These are phyloP conservation scores for Rhabdomys pumilio DNA, from an alignment of 2,797 vertebrate genomes.

Conservation along the genomic window DNA sequence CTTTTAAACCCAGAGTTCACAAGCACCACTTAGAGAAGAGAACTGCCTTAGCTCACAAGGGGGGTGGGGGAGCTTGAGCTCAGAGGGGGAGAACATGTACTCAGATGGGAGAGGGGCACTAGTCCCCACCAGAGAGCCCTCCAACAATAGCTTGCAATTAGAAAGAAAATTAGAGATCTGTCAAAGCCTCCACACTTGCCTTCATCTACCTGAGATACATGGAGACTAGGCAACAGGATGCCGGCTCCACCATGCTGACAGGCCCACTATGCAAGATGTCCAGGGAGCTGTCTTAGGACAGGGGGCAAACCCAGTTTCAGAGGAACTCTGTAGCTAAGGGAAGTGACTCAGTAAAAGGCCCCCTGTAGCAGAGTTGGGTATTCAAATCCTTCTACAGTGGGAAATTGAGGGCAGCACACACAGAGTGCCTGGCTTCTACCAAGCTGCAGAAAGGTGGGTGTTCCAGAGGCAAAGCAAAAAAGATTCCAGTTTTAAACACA, in stretches of 20 bases:
- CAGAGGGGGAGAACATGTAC: neutral
- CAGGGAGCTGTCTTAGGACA: neutral
- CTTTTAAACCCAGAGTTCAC: neutral
- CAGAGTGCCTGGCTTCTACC: neutral
- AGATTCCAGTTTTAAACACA: neutral
- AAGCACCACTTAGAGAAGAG: neutral
- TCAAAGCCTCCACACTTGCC: slow-evolving; percentile 53
- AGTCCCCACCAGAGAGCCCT: neutral
- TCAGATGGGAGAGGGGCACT: neutral
- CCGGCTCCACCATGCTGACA: neutral
- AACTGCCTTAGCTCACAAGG: neutral
- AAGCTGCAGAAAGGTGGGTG: neutral
- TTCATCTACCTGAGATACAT: slow-evolving; percentile 13
- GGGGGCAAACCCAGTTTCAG: neutral
- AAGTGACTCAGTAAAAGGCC: neutral
- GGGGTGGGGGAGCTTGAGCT: neutral
- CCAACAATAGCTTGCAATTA: slow-evolving; percentile 64
- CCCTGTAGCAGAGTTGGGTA: neutral
- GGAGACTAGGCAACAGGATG: neutral
- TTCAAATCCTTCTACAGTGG: neutral
- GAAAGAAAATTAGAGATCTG: slow-evolving; percentile 63
- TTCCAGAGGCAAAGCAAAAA: neutral
- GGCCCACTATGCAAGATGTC: neutral
- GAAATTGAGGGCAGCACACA: neutral
- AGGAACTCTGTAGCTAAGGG: neutral